phyloP scores from a whole-genome alignment of 2,888 invertebrate genomes.

The Orthonychiurus folsomi region DNA sequence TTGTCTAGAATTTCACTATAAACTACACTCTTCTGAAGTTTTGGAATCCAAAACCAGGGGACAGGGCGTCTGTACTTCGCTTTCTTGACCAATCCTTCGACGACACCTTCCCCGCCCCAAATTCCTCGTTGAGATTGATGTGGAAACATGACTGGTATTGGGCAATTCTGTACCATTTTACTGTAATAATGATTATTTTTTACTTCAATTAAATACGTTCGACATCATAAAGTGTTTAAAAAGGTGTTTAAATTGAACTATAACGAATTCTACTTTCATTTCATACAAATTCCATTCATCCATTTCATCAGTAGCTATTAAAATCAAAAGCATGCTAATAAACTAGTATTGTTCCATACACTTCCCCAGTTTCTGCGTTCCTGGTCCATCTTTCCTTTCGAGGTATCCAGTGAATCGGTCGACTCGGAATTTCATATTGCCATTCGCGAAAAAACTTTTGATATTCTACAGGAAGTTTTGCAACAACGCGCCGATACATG shows the following conservation, averaged over 20 bases:
- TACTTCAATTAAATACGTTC: too few species aligned
- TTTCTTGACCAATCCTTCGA: constrained; percentile 74
- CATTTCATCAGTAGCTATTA: not conserved
- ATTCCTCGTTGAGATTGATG: constrained; percentile 72
- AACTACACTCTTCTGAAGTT: constrained; percentile 66
- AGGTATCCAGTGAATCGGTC: constrained; percentile 61
- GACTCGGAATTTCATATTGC: constrained; percentile 53
- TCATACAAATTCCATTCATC: constrained; percentile 1
- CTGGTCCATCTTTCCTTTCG: constrained; percentile 63
- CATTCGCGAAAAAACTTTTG: constrained; percentile 80
- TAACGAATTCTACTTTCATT: too few species aligned
- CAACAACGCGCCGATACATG: constrained; percentile 9
- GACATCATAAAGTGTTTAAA: too few species aligned
- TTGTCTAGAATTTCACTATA: constrained; percentile 83
- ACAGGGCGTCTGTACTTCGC: constrained; percentile 55
- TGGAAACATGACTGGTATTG: constrained; percentile 67
- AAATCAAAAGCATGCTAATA: not conserved
- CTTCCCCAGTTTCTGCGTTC: constrained; percentile 63
- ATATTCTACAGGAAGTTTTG: constrained; percentile 62
- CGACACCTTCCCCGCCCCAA: constrained; percentile 93
- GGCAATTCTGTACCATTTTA: constrained; percentile 62
- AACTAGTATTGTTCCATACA: constrained; percentile 47
- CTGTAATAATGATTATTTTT: constrained; percentile 46
- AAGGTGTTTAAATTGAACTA: too few species aligned
- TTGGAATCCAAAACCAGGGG: constrained; percentile 82